Percentiles rank a stretch among this genome's conserved stretches.
phyloP scores from a whole-genome alignment of 2,113 vertebrate species.

The Callionymus lyra region DNA sequence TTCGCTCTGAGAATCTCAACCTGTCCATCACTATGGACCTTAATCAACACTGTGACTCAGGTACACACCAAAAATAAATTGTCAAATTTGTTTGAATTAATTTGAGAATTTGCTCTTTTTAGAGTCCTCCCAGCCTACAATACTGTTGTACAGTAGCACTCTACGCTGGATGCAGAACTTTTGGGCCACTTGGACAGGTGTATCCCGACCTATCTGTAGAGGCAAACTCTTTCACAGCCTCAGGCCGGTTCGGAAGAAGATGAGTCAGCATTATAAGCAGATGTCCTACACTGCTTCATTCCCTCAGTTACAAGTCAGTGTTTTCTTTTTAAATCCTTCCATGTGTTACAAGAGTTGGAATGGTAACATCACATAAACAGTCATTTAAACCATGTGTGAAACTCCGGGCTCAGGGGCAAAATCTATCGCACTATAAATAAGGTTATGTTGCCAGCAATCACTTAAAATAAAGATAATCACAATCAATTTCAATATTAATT shows the following conservation, averaged over 20 bases:
- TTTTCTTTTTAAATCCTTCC: background rate
- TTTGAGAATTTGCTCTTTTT: background rate
- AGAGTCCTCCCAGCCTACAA: conserved; percentile 81
- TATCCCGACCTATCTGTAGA: conserved; percentile 90
- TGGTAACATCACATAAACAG: too few relatives aligned
- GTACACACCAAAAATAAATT: conserved; percentile 22
- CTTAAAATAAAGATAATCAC: too few relatives aligned
- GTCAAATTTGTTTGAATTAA: background rate
- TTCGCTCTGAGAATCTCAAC: conserved; percentile 95
- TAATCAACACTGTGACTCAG: conserved; percentile 65
- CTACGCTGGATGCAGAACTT: conserved; percentile 99
- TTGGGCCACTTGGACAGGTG: conserved; percentile 92
- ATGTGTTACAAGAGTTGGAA: too few relatives aligned
- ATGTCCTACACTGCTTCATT: conserved; percentile 89
- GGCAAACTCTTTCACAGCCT: conserved; percentile 93
- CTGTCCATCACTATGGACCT: conserved; percentile 93
- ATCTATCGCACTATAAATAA: too few relatives aligned
- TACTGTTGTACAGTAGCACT: conserved; percentile 95
- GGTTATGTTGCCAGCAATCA: too few relatives aligned
- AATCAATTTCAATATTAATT: too few relatives aligned
- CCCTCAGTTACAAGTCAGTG: conserved; percentile 80
- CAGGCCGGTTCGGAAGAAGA: conserved; percentile 84
- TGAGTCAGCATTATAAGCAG: conserved; percentile 95
- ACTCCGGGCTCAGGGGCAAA: too few relatives aligned
- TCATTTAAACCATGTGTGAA: too few relatives aligned